Evolutionary conservation across 2,113 vertebrate species (phyloP).

Genomic region (Mesembrinibis cayennensis): DNA sequence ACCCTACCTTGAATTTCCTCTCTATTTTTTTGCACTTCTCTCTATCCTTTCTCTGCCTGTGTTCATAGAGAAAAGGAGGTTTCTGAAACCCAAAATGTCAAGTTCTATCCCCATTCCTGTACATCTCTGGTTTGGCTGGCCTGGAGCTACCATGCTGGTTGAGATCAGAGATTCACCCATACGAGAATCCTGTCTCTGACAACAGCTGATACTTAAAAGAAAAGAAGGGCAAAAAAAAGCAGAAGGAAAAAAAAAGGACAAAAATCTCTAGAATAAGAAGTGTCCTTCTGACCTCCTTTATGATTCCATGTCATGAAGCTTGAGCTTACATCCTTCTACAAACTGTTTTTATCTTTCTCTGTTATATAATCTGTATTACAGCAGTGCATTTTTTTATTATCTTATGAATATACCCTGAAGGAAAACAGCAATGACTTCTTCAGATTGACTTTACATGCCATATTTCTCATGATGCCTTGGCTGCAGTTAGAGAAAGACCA

Average conservation of each 20-base stretch:
- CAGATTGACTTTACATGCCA: neutral
- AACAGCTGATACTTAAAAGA: conserved; percentile 36
- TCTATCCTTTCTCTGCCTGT: neutral
- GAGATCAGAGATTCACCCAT: conserved; percentile 22
- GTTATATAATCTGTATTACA: neutral
- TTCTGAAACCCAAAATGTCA: conserved; percentile 44
- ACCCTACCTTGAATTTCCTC: neutral
- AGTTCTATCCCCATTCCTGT: neutral
- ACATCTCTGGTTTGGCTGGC: neutral
- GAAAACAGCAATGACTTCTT: neutral
- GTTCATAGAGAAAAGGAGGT: neutral
- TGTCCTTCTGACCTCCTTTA: conserved; percentile 35
- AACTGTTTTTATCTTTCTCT: neutral
- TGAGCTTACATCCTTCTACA: neutral
- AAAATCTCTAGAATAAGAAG: neutral
- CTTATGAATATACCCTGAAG: neutral
- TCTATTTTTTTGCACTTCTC: neutral
- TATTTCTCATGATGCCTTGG: neutral
- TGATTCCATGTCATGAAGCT: neutral
- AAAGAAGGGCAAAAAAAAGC: neutral
- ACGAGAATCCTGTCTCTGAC: conserved; percentile 8
- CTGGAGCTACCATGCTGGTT: neutral
- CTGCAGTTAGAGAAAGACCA: neutral
- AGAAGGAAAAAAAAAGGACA: neutral
- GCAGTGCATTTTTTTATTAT: neutral